These are phyloP conservation scores for Drosophila funebris DNA, from an alignment of 1,140 invertebrate species.

Conservation along the genomic window DNA sequence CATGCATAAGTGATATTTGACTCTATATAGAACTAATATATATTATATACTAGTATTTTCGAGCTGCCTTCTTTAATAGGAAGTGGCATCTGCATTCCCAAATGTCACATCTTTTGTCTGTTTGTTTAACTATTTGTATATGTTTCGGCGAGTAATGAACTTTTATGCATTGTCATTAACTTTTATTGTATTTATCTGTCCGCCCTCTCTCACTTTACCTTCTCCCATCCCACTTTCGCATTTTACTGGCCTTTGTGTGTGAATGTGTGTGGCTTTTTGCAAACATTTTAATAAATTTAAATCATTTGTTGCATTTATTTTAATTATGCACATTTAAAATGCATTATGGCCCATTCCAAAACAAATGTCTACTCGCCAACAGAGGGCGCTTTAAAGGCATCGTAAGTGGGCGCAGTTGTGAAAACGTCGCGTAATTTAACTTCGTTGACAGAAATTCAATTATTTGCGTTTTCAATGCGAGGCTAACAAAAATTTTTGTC, in stretches of 20 bases:
- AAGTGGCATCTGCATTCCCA: slow-evolving; percentile 9
- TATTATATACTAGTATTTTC: background rate
- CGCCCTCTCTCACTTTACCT: background rate
- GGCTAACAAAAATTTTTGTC: slow-evolving; percentile 54
- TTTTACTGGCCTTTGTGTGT: slow-evolving; percentile 22
- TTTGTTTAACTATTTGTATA: background rate
- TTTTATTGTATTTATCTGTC: slow-evolving; percentile 75
- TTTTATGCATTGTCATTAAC: slow-evolving; percentile 82
- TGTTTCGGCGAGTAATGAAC: slow-evolving; percentile 70
- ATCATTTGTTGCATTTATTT: slow-evolving; percentile 82
- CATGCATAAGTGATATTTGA: slow-evolving; percentile 3
- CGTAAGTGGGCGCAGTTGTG: slow-evolving; percentile 12
- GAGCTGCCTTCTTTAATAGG: background rate
- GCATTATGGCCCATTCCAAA: slow-evolving; percentile 48
- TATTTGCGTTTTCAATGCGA: slow-evolving; percentile 59
- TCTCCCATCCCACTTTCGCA: slow-evolving; percentile 9
- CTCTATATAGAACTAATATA: background rate
- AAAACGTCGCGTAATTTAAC: slow-evolving; percentile 61
- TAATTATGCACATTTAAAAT: slow-evolving; percentile 79
- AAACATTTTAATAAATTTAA: slow-evolving; percentile 79
- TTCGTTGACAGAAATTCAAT: slow-evolving; percentile 72
- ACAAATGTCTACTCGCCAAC: background rate
- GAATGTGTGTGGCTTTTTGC: slow-evolving; percentile 36
- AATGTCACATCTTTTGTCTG: slow-evolving; percentile 23
- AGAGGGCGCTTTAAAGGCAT: slow-evolving; percentile 37